Conservation (phyloP, 2,113 vertebrate species). For the Lycaon pictus region DNA sequence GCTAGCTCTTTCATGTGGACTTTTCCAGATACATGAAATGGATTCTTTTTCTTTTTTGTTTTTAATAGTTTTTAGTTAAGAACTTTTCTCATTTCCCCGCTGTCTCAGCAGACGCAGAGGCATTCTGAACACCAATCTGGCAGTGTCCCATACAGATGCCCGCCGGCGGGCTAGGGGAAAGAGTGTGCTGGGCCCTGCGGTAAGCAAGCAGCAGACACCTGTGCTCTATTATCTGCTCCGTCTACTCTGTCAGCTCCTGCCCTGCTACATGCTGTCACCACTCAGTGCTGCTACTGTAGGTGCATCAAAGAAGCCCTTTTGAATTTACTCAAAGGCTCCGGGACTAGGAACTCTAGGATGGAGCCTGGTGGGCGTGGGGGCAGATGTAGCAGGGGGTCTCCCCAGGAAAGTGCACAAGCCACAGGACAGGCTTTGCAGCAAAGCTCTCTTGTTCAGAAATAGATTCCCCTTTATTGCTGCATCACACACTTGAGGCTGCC, state of each 20-base stretch:
- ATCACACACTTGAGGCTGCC: not conserved
- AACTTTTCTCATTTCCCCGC: not conserved
- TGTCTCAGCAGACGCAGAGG: not conserved
- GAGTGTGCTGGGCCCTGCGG: fast-evolving
- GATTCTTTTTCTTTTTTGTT: not conserved
- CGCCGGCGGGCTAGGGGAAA: not conserved
- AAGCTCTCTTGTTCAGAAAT: not conserved
- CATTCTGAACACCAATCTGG: fast-evolving
- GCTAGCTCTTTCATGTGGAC: not conserved
- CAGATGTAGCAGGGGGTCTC: no score
- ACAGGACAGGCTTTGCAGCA: not conserved
- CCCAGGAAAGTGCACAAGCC: not conserved
- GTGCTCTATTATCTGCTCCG: fast-evolving
- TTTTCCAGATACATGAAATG: not conserved
- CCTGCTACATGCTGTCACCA: not conserved
- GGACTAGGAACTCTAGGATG: not conserved
- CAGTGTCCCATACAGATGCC: fast-evolving
- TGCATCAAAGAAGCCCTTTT: not conserved
- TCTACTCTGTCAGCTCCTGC: not conserved
- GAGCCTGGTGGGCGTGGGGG: not conserved
- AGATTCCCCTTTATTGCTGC: not conserved
- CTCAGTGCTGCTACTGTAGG: not conserved
- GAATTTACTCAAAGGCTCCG: not conserved
- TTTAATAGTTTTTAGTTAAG: not conserved
- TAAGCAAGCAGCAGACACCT: fast-evolving